phyloP scores from a whole-genome alignment of 2,797 vertebrate genomes.

The Thunnus albacares region DNA sequence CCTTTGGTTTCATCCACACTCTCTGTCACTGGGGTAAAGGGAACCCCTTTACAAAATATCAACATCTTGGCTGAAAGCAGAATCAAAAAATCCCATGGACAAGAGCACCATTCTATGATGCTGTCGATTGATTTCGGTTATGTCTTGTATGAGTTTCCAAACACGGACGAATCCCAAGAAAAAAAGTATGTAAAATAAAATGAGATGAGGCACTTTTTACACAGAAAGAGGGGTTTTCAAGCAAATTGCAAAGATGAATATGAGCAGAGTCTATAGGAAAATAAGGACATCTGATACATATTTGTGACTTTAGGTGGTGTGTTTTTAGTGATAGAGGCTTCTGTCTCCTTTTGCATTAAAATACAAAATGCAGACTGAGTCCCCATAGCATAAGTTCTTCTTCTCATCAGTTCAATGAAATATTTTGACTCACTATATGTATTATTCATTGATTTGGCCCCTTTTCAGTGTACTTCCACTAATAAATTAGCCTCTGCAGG shows the following conservation, averaged over 20 bases:
- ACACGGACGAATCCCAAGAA: slow-evolving; percentile 1
- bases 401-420: slow-evolving; percentile 15
- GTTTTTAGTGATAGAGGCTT: slow-evolving; percentile 1
- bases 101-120: slow-evolving; percentile 11
- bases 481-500: slow-evolving; percentile 38
- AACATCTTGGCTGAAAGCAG: neutral
- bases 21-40: slow-evolving; percentile 1
- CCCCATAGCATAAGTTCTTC: neutral
- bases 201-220: neutral
- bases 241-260: slow-evolving; percentile 18
- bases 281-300: neutral
- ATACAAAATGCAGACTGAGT: no score
- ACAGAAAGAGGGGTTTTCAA: slow-evolving; percentile 6
- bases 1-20: slow-evolving; percentile 25
- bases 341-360: slow-evolving; percentile 2
- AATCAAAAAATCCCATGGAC: neutral
- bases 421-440: neutral
- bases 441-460: slow-evolving; percentile 9
- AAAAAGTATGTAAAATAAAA: neutral
- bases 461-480: slow-evolving; percentile 35
- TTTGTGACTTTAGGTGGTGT: neutral
- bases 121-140: slow-evolving; percentile 3
- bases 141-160: neutral
- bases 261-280: neutral
- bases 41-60: slow-evolving; percentile 18